Evolutionary conservation across 37 sponge, comb jelly and placozoan genomes (phyloP).

Genomic region (Halichondria panicea): DNA sequence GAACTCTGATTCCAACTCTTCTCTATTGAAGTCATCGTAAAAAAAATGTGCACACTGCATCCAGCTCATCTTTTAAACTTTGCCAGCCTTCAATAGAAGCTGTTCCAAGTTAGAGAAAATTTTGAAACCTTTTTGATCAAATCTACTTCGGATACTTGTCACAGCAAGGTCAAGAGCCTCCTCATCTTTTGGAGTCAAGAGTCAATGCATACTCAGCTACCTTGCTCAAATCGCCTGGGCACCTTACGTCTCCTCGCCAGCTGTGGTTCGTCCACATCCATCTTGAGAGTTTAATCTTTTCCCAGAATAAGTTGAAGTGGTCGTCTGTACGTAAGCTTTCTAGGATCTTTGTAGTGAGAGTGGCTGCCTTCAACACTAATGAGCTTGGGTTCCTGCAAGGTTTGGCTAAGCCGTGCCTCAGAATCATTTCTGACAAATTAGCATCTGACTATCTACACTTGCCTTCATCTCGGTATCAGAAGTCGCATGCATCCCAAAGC

Average conservation of each 20-base stretch:
- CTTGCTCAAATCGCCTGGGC: constrained; percentile 61
- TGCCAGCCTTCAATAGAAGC: constrained; percentile 54
- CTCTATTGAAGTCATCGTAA: constrained; percentile 38
- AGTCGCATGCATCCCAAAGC: constrained; percentile 65
- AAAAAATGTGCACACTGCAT: constrained; percentile 40
- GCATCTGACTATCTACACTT: constrained; percentile 61
- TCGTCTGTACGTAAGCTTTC: constrained; percentile 42
- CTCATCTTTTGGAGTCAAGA: constrained; percentile 33
- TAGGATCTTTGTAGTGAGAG: constrained; percentile 67
- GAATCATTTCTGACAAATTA: constrained; percentile 53
- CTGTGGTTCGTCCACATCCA: constrained; percentile 63
- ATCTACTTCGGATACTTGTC: constrained; percentile 47
- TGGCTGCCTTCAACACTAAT: constrained; percentile 76
- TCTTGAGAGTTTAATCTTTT: constrained; percentile 51
- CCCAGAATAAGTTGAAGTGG: constrained; percentile 72
- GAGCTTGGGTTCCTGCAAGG: constrained; percentile 63
- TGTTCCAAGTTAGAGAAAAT: constrained; percentile 63
- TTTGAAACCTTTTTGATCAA: constrained; percentile 68
- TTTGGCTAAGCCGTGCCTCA: constrained; percentile 70
- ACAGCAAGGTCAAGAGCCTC: constrained; percentile 67
- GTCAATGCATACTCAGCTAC: constrained; percentile 36
- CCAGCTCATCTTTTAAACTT: constrained; percentile 36
- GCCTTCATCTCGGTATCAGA: constrained; percentile 73
- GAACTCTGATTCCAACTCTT: constrained; percentile 58
- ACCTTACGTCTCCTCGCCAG: constrained; percentile 59